These are phyloP conservation scores for Cynaeus angustus DNA, from an alignment of 2,888 invertebrate species.

Conservation along the genomic window DNA sequence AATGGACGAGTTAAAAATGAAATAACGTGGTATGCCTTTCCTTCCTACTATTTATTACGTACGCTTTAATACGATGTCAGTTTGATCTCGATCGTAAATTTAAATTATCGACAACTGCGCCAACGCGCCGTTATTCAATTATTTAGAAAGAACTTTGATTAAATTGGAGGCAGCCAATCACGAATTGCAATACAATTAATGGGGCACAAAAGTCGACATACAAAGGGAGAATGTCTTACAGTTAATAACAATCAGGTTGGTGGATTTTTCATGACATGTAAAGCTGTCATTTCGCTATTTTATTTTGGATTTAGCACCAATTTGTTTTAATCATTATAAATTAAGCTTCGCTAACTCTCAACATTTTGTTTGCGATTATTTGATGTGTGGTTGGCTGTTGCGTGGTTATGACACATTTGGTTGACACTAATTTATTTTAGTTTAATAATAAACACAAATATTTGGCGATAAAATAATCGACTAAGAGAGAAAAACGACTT, in stretches of 20 bases:
- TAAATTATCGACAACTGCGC: slow-evolving; percentile 38
- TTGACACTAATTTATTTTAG: too few relatives aligned
- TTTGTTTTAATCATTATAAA: too few relatives aligned
- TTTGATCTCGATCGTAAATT: slow-evolving; percentile 38
- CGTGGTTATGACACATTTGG: too few relatives aligned
- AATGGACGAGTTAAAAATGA: slow-evolving; percentile 41
- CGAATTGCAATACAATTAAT: slow-evolving; percentile 36
- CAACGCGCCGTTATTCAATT: slow-evolving; percentile 32
- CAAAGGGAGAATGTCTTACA: slow-evolving; percentile 6
- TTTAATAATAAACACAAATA: too few relatives aligned
- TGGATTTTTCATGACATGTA: slow-evolving; percentile 12
- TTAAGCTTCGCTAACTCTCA: neutral
- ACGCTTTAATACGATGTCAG: slow-evolving; percentile 36
- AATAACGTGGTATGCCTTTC: slow-evolving; percentile 13
- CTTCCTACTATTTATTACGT: slow-evolving; percentile 30
- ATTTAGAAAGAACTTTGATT: slow-evolving; percentile 40
- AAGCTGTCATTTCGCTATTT: neutral
- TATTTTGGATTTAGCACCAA: neutral
- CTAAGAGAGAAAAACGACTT: too few relatives aligned
- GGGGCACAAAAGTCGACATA: slow-evolving; percentile 16
- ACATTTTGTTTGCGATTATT: too few relatives aligned
- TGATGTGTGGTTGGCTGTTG: too few relatives aligned
- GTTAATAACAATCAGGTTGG: slow-evolving; percentile 16
- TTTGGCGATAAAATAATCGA: too few relatives aligned
- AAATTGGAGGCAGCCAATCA: slow-evolving; percentile 35